Conservation (phyloP, 2,888 invertebrate species). For the Barypeithes pellucidus region DNA sequence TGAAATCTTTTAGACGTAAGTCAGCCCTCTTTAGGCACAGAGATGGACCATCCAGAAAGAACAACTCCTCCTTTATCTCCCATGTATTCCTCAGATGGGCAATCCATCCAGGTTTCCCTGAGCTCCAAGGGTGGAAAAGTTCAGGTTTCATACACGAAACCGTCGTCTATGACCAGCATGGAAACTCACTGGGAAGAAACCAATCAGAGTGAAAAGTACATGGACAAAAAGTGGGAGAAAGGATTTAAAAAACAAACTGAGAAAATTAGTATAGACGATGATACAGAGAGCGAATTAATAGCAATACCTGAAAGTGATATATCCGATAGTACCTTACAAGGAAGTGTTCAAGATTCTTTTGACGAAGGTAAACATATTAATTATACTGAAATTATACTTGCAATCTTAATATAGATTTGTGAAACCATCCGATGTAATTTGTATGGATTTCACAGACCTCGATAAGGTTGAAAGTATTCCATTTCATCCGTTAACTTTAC, state of each 20-base stretch:
- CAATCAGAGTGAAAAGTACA: constrained; percentile 67
- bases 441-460: too few species aligned
- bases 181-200: constrained; percentile 83
- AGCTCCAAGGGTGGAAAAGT: constrained; percentile 69
- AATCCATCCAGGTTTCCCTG: constrained; percentile 70
- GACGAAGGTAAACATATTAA: constrained; percentile 62
- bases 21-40: constrained; percentile 83
- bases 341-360: constrained; percentile 74
- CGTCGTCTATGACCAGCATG: constrained; percentile 72
- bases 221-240: constrained; percentile 64
- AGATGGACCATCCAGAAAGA: constrained; percentile 74
- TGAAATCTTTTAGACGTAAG: constrained; percentile 77
- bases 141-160: constrained; percentile 69
- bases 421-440: too few species aligned
- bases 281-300: constrained; percentile 90
- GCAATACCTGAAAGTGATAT: constrained; percentile 93
- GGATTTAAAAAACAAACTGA: constrained; percentile 60
- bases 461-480: background rate
- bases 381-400: background rate
- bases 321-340: constrained; percentile 88
- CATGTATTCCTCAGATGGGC: constrained; percentile 75
- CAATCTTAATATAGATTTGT: too few species aligned
- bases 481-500: background rate
- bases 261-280: constrained; percentile 76
- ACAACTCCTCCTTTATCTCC: constrained; percentile 77